These are phyloP conservation scores for Anagrus nilaparvatae DNA, from an alignment of 1,140 invertebrate species.

Conservation along the genomic window DNA sequence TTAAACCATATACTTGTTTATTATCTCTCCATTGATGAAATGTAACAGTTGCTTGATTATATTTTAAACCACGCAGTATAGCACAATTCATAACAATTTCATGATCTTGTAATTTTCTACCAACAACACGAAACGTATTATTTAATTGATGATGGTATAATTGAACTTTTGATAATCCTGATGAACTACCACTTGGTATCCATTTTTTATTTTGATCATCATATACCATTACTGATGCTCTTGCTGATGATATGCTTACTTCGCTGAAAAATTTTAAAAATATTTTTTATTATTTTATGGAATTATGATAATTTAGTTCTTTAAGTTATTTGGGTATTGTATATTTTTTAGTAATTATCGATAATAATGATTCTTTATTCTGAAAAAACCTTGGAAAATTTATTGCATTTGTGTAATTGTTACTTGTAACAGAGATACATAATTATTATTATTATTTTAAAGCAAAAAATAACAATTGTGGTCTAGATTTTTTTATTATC, in stretches of 20 bases:
- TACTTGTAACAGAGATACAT: too few relatives aligned
- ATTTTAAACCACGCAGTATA: conserved; percentile 91
- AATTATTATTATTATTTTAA: too few relatives aligned
- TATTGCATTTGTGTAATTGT: too few relatives aligned
- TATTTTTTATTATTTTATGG: too few relatives aligned
- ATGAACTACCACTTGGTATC: conserved; percentile 85
- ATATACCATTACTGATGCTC: conserved; percentile 97
- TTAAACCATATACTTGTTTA: conserved; percentile 93
- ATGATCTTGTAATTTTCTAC: conserved; percentile 93
- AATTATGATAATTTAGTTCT: too few relatives aligned
- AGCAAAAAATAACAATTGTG: too few relatives aligned
- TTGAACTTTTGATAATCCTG: conserved; percentile 92
- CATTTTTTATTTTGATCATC: conserved; percentile 93
- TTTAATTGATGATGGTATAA: conserved; percentile 93
- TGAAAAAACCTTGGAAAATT: too few relatives aligned
- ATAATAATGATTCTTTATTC: too few relatives aligned
- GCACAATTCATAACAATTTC: conserved; percentile 98
- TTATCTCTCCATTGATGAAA: conserved; percentile 98
- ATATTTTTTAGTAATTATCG: too few relatives aligned
- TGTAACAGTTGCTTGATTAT: conserved; percentile 94
- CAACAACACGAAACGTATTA: conserved; percentile 94
- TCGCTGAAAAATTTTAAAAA: conserved; percentile 56
- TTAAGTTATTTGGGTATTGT: too few relatives aligned
- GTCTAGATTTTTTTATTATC: too few relatives aligned
- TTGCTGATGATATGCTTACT: conserved; percentile 90